These are phyloP conservation scores for Drosophila robusta DNA, from an alignment of 2,888 invertebrate genomes.

Conservation along the genomic window DNA sequence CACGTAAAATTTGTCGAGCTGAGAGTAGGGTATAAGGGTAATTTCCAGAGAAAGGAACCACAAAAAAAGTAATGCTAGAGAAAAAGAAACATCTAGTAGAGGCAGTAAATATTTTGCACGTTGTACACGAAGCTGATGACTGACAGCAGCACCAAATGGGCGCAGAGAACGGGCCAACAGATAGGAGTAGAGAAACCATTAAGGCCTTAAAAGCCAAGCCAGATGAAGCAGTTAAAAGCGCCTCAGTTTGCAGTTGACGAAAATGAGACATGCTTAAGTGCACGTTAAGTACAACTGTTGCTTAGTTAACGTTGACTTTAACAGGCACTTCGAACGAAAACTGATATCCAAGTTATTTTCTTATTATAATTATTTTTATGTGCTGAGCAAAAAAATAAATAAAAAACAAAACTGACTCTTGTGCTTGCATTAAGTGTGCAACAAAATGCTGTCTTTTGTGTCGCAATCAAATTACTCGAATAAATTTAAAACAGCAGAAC, in stretches of 20 bases:
- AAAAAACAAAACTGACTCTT: neutral
- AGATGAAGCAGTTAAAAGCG: conserved; percentile 52
- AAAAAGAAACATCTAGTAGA: conserved; percentile 20
- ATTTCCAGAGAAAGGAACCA: conserved; percentile 36
- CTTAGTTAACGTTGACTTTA: neutral
- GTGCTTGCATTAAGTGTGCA: neutral
- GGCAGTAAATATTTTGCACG: conserved; percentile 70
- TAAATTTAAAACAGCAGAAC: conserved; percentile 24
- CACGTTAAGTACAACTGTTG: conserved; percentile 2
- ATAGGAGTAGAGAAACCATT: conserved; percentile 34
- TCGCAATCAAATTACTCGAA: conserved; percentile 48
- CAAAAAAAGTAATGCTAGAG: conserved; percentile 5
- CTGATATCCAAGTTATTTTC: conserved; percentile 1
- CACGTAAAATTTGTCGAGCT: conserved; percentile 71
- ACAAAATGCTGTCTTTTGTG: conserved; percentile 23
- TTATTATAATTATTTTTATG: conserved; percentile 14
- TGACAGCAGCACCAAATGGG: conserved; percentile 23
- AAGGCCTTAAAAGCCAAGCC: conserved; percentile 50
- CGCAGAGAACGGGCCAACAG: neutral
- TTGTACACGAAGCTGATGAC: conserved; percentile 54
- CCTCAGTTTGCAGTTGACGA: conserved; percentile 1
- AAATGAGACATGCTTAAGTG: conserved; percentile 7
- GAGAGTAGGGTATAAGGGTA: conserved; percentile 37
- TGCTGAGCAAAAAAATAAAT: no score
- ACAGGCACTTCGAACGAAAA: neutral